These are phyloP conservation scores for Periplaneta americana DNA, from an alignment of 1,140 invertebrate species.

Conservation along the genomic window DNA sequence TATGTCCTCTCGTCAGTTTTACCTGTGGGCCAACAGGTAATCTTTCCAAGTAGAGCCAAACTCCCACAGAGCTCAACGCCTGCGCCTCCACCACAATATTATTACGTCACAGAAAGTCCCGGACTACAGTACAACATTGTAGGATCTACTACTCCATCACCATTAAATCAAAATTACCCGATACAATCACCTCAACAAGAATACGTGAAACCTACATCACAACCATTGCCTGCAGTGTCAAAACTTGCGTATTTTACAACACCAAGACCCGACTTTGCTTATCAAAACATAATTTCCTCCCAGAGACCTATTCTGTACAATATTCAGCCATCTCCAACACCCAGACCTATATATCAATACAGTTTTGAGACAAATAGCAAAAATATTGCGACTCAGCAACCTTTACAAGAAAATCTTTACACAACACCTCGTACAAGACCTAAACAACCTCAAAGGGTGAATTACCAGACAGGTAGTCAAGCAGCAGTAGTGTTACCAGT, in stretches of 20 bases:
- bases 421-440: background rate
- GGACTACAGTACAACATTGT: background rate
- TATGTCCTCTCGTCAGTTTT: background rate
- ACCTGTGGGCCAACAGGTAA: background rate
- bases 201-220: background rate
- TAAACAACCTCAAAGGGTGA: background rate
- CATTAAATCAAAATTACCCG: background rate
- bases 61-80: background rate
- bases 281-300: background rate
- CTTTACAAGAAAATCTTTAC: background rate
- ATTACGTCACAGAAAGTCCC: background rate
- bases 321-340: background rate
- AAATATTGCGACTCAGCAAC: background rate
- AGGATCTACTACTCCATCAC: background rate
- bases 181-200: background rate
- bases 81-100: background rate
- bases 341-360: slow-evolving; percentile 20
- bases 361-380: slow-evolving; percentile 28
- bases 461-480: background rate
- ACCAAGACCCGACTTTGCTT: background rate
- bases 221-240: background rate
- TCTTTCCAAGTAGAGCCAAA: background rate
- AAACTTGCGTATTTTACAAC: background rate
- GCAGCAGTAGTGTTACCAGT: background rate
- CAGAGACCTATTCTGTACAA: background rate